Percentiles rank a stretch among this genome's conserved stretches.
Evolutionary conservation across 1,140 invertebrate genomes (phyloP).

Genomic region (Phymorhynchus buccinoides): DNA sequence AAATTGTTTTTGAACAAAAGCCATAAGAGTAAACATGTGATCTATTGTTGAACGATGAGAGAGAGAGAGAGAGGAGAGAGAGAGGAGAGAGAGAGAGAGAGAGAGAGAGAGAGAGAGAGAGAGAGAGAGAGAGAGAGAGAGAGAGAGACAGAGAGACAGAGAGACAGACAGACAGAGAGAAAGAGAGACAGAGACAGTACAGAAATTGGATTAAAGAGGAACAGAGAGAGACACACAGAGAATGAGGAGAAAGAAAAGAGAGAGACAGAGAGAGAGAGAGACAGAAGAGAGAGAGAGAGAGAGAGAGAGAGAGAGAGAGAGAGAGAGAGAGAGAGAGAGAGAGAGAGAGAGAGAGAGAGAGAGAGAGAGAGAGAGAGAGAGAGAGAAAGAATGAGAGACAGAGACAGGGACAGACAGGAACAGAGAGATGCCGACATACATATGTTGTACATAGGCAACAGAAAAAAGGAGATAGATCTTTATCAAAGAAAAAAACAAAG

Average conservation of each 20-base stretch:
- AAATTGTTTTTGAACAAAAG: too few species aligned
- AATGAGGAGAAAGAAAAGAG: constrained; percentile 18
- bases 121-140: neutral
- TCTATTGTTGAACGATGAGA: too few species aligned
- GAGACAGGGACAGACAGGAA: neutral
- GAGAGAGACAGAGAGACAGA: neutral
- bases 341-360: constrained; percentile 38
- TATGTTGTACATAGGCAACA: too few species aligned
- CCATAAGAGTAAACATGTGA: too few species aligned
- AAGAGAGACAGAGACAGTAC: constrained; percentile 24
- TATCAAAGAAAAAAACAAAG: too few species aligned
- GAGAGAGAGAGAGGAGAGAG: too few species aligned
- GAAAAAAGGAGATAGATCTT: too few species aligned
- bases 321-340: neutral
- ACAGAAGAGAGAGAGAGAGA: neutral
- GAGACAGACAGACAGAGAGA: neutral
- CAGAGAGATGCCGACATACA: neutral
- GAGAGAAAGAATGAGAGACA: neutral
- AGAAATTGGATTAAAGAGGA: constrained; percentile 29
- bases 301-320: neutral
- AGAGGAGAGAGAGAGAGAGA: constrained; percentile 34
- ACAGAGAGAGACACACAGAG: constrained; percentile 35
- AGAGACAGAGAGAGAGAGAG: neutral
- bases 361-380: constrained; percentile 6
- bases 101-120: constrained; percentile 8